phyloP scores from a whole-genome alignment of 1,140 invertebrate genomes.

The Brachionus sp. region DNA sequence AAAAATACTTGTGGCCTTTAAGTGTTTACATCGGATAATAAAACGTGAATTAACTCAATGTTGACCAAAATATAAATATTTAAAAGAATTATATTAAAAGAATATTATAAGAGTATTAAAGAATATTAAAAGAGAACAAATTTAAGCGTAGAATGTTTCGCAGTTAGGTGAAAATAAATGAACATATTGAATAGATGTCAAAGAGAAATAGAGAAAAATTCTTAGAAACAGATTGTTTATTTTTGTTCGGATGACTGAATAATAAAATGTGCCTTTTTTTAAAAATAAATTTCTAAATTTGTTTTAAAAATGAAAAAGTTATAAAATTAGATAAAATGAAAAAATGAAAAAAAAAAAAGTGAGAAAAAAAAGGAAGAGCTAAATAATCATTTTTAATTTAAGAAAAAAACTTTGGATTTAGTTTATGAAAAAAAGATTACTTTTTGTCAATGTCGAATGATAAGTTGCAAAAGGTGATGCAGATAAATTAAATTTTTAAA shows the following conservation, averaged over 20 bases:
- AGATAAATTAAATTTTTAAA: neutral
- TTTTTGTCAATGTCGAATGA: neutral
- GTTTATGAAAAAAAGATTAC: neutral
- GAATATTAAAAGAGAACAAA: too few species aligned
- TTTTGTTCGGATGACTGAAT: neutral
- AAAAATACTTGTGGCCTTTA: neutral
- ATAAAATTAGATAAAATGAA: neutral
- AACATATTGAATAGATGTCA: neutral
- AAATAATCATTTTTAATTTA: neutral
- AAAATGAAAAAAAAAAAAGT: neutral
- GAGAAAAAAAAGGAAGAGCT: neutral
- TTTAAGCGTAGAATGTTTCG: too few species aligned
- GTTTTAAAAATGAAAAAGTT: neutral
- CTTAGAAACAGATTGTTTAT: neutral
- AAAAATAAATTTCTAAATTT: neutral
- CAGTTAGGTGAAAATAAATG: too few species aligned
- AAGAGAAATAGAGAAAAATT: neutral
- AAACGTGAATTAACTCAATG: neutral
- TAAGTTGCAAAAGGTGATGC: neutral
- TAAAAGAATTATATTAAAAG: too few species aligned
- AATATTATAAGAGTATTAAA: too few species aligned
- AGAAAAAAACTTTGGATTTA: neutral
- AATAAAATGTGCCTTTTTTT: neutral
- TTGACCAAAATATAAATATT: neutral
- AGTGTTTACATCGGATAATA: neutral